Percentiles rank a stretch among this genome's conserved stretches.
These are phyloP conservation scores for Leptogaster cylindrica DNA, from an alignment of 2,888 invertebrate species.

Conservation along the genomic window DNA sequence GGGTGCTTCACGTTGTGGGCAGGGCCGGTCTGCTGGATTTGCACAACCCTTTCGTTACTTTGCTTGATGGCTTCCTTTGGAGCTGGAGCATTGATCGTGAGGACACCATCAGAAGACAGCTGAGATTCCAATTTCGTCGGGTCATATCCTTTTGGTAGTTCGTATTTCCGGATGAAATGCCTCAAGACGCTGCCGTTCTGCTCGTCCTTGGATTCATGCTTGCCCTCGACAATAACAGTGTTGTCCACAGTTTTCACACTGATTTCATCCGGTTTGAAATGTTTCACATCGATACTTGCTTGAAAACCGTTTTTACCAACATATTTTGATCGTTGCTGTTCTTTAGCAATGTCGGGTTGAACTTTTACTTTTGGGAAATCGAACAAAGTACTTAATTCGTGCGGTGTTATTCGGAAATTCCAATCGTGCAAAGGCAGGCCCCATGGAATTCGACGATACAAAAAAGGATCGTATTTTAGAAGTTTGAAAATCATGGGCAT, in stretches of 20 bases:
- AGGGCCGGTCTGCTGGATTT: conserved; percentile 70
- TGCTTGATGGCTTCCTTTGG: conserved; percentile 48
- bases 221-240: conserved; percentile 74
- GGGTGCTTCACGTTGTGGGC: conserved; percentile 54
- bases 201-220: conserved; percentile 75
- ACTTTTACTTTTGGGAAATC: no score
- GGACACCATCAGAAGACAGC: conserved; percentile 75
- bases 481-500: no score
- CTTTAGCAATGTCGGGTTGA: no score
- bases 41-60: conserved; percentile 63
- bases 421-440: no score
- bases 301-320: conserved; percentile 71
- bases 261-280: conserved; percentile 78
- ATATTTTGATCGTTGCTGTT: no score
- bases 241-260: conserved; percentile 79
- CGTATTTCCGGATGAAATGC: conserved; percentile 76
- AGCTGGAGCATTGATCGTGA: conserved; percentile 69
- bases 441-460: no score
- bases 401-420: no score
- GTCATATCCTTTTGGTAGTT: conserved; percentile 77
- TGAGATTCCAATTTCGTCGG: conserved; percentile 74
- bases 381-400: no score
- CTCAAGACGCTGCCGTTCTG: conserved; percentile 75
- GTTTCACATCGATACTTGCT: conserved; percentile 76
- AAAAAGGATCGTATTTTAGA: no score